Percentiles rank a stretch among this genome's conserved stretches.
Evolutionary conservation across 2,888 invertebrate species (phyloP).

Genomic region (Drosophila lutescens): DNA sequence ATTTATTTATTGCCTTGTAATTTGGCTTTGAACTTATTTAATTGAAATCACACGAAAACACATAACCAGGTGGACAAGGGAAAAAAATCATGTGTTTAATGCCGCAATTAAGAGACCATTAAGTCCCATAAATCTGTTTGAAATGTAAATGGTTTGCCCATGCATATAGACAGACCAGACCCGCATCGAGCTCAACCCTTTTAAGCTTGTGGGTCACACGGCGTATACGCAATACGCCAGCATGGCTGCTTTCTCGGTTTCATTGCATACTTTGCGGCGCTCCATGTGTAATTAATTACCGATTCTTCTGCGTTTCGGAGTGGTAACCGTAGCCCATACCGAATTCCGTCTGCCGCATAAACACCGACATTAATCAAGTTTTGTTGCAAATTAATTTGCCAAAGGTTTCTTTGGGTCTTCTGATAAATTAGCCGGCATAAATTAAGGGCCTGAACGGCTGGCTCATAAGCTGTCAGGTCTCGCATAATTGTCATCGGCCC

Average conservation of each 20-base stretch:
- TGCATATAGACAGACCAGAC: slow-evolving; percentile 19
- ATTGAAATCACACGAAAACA: slow-evolving; percentile 17
- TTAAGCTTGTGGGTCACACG: slow-evolving; percentile 18
- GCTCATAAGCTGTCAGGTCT: slow-evolving; percentile 29
- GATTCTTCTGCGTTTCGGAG: slow-evolving; percentile 35
- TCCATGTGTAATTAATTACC: slow-evolving; percentile 48
- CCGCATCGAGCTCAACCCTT: slow-evolving; percentile 19
- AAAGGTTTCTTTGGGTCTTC: slow-evolving; percentile 29
- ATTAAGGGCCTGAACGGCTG: slow-evolving; percentile 28
- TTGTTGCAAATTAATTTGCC: slow-evolving; percentile 53
- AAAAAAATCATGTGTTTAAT: slow-evolving; percentile 21
- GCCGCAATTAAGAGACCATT: slow-evolving; percentile 46
- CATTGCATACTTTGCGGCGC: slow-evolving; percentile 37
- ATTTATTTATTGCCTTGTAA: slow-evolving; percentile 14
- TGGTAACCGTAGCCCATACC: slow-evolving; percentile 18
- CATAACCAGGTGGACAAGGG: slow-evolving; percentile 5
- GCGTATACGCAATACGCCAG: slow-evolving; percentile 33
- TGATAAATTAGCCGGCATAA: slow-evolving; percentile 50
- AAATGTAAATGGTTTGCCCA: slow-evolving; percentile 21
- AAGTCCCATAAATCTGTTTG: slow-evolving; percentile 44
- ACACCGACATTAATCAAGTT: slow-evolving; percentile 54
- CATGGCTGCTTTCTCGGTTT: slow-evolving; percentile 2
- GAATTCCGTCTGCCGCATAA: slow-evolving; percentile 36
- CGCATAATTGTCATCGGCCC: slow-evolving; percentile 44
- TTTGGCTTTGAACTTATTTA: slow-evolving; percentile 12